Percentiles rank a stretch among this genome's conserved stretches.
Conservation (phyloP, 1,140 invertebrate genomes). For the Caenorhabditis remanei region DNA sequence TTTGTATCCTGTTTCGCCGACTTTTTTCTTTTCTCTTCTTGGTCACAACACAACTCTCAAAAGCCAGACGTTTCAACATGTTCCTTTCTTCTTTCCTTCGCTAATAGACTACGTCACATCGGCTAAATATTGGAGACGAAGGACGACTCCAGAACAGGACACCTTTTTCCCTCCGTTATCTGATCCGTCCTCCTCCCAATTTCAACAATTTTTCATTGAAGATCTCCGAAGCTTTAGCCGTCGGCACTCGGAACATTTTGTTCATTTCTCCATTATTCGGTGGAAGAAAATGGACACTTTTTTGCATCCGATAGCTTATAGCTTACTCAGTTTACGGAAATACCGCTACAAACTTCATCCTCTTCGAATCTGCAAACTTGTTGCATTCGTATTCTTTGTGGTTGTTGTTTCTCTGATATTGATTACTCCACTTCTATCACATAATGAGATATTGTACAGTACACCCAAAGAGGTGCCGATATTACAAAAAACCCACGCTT, state of each 20-base stretch:
- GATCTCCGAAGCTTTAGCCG: background rate
- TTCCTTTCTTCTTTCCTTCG: background rate
- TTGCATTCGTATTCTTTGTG: background rate
- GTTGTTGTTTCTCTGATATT: background rate
- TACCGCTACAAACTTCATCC: slow-evolving; percentile 1
- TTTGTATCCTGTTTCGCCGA: background rate
- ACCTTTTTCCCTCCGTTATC: background rate
- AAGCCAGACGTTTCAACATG: background rate
- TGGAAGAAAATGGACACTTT: background rate
- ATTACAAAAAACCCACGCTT: background rate
- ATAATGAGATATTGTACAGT: background rate
- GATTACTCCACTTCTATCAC: background rate
- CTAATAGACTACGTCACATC: background rate
- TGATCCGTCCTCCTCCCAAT: background rate
- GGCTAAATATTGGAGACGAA: slow-evolving; percentile 12
- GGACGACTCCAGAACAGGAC: slow-evolving; percentile 27
- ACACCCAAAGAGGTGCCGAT: background rate
- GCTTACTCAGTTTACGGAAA: background rate
- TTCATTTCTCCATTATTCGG: background rate
- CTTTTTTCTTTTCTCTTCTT: no score
- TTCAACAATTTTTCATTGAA: background rate
- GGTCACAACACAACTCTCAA: no score
- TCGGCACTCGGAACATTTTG: background rate
- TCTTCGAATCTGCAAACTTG: background rate
- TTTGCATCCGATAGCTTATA: background rate